phyloP scores from a whole-genome alignment of 2,888 invertebrate species.

The Reticulitermes lucifugus region DNA sequence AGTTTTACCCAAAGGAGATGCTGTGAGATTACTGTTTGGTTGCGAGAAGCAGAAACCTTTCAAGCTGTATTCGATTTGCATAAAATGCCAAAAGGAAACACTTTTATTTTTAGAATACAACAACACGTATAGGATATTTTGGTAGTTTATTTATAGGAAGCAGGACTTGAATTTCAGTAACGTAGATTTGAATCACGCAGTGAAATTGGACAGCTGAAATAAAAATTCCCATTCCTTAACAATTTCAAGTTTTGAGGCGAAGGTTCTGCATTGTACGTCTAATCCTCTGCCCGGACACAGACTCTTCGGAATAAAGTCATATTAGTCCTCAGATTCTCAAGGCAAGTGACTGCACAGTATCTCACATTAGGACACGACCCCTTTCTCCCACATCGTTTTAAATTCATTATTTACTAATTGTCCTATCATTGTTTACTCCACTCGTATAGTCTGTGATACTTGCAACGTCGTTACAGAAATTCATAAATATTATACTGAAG shows the following conservation, averaged over 20 bases:
- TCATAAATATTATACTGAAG: no score
- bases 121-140: background rate
- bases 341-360: no score
- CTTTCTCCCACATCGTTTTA: no score
- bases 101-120: background rate
- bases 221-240: background rate
- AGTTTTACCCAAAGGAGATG: slow-evolving; percentile 26
- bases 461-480: no score
- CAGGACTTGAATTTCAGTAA: background rate
- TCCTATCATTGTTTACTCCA: no score
- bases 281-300: no score
- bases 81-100: background rate
- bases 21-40: background rate
- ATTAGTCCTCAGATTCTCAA: no score
- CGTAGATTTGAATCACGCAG: background rate
- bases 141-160: background rate
- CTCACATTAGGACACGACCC: no score
- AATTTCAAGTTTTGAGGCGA: background rate
- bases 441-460: no score
- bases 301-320: no score
- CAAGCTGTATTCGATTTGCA: slow-evolving; percentile 24
- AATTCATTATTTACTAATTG: no score
- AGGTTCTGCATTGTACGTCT: no score
- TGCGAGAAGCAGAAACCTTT: slow-evolving; percentile 1
- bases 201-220: background rate